These are phyloP conservation scores for Sebastes melanostomus DNA, from an alignment of 2,797 vertebrate genomes.

Conservation along the genomic window DNA sequence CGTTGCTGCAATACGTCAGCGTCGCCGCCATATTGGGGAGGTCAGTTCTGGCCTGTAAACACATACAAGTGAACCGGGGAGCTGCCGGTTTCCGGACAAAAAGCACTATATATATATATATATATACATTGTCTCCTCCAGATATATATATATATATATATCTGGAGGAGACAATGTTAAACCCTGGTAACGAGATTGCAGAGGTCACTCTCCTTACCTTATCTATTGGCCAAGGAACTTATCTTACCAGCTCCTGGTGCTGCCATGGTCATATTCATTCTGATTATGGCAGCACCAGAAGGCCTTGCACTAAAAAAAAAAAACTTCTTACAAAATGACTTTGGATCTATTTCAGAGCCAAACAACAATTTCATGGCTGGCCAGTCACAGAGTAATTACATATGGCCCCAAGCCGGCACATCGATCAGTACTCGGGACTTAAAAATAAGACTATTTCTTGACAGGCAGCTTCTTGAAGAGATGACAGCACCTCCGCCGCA, in stretches of 20 bases:
- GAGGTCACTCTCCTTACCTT: conserved; percentile 8
- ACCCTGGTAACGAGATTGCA: conserved; percentile 12
- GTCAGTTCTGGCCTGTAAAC: too few species aligned
- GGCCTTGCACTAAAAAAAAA: conserved; percentile 25
- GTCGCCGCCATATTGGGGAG: too few species aligned
- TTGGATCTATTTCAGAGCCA: conserved; percentile 71
- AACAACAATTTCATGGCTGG: conserved; percentile 77
- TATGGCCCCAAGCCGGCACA: conserved; percentile 53
- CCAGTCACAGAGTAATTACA: conserved; percentile 71
- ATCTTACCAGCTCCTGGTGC: conserved; percentile 18
- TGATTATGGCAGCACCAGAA: conserved; percentile 33
- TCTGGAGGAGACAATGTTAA: neutral
- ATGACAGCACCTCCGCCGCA: conserved; percentile 11
- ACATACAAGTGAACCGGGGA: too few species aligned
- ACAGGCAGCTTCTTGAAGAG: conserved; percentile 45
- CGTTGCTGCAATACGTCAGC: too few species aligned
- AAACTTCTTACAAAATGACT: conserved; percentile 47
- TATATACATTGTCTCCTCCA: too few species aligned
- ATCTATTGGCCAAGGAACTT: conserved; percentile 16
- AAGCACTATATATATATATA: too few species aligned
- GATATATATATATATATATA: too few species aligned
- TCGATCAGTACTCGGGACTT: conserved; percentile 59
- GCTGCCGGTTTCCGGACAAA: too few species aligned
- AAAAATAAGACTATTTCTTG: conserved; percentile 56
- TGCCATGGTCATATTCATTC: conserved; percentile 18